Base-by-base conservation (phyloP, 2,888 invertebrate species). In the Apocheima hispidaria region DNA sequence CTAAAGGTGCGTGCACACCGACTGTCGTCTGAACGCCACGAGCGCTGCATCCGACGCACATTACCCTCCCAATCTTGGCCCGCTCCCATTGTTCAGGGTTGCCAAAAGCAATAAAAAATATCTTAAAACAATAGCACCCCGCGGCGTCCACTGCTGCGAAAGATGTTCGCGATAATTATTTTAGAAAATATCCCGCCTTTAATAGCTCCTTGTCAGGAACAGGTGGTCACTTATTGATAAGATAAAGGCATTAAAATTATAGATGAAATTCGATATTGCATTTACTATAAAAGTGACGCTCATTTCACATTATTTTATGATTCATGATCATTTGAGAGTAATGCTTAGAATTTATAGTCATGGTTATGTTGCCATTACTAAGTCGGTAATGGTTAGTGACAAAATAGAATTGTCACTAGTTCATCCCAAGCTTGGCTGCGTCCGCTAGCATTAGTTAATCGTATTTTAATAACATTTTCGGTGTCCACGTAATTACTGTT, bases 61-160 rank as follows among this genome's bases (percentile, higher is more conserved):
- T 88, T 83, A 83, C 84, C 88, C 86, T 80, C 81, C 78, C 56
- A 52, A 57, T 61, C 46, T 40, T 78, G 80, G 80, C 79, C 80
- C 82, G 76, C 77, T 75, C 76, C 92, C 90, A 92, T 92, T 92
- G 92, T 92, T 88, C 84, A 71, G 84, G 87, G 87, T 87, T 86
- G 88, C 87, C 82, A 87, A 83, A 86, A 88, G 86, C 84, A 88
- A 90, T 88, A 92, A 92, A 92, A 90, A 91, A 73, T 78, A 74
- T 77, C 84, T 88, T 88, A 92, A 92, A 86, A 92, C 92, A 92
- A 92, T 92, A 88, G 90, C 86, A 85, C 88, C 92, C 92, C 75
- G 82, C 73, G 90, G 92, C 90, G 77, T 69, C 71, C 79, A 84
- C 84, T 83, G 87, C 88, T 78, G 84, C 87, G 77, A 85, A 87